Evolutionary conservation across 1,140 invertebrate genomes (phyloP).

Genomic region (Notospermus geniculatus): DNA sequence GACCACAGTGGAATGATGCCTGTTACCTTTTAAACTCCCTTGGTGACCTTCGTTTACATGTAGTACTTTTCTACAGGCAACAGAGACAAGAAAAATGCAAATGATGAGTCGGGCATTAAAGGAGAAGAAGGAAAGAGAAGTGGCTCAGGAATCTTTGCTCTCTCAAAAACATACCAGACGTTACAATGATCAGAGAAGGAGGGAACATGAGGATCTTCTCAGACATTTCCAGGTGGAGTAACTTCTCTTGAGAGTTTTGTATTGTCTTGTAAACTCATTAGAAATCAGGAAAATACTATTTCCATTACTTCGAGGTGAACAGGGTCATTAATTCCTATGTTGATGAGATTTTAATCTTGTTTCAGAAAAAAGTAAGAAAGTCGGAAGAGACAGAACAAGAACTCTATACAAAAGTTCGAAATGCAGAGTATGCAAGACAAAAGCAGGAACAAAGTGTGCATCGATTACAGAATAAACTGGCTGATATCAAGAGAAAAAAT

Average conservation of each 20-base stretch:
- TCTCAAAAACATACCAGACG: conserved; percentile 32
- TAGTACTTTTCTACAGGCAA: conserved; percentile 25
- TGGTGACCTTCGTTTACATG: no score
- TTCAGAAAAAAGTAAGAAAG: conserved; percentile 47
- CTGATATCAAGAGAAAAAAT: conserved; percentile 38
- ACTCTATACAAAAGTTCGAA: conserved; percentile 40
- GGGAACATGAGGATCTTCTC: conserved; percentile 48
- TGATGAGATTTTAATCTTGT: no score
- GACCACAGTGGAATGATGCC: no score
- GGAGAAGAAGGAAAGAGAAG: conserved; percentile 36
- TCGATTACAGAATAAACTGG: conserved; percentile 35
- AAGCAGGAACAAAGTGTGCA: conserved; percentile 45
- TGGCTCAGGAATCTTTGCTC: conserved; percentile 34
- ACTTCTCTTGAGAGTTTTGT: no score
- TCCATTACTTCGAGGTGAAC: no score
- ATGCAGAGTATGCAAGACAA: conserved; percentile 44
- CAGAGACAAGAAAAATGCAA: conserved; percentile 34
- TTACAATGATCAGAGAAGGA: conserved; percentile 30
- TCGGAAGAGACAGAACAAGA: conserved; percentile 42
- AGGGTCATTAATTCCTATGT: no score
- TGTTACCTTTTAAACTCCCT: no score
- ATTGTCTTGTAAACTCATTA: no score
- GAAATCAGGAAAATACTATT: no score
- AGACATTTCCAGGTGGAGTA: conserved; percentile 47
- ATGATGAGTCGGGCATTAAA: conserved; percentile 27